Percentiles rank a stretch among this genome's conserved stretches.
Conservation (phyloP, 2,113 vertebrate species). For the Heteronetta atricapilla region DNA sequence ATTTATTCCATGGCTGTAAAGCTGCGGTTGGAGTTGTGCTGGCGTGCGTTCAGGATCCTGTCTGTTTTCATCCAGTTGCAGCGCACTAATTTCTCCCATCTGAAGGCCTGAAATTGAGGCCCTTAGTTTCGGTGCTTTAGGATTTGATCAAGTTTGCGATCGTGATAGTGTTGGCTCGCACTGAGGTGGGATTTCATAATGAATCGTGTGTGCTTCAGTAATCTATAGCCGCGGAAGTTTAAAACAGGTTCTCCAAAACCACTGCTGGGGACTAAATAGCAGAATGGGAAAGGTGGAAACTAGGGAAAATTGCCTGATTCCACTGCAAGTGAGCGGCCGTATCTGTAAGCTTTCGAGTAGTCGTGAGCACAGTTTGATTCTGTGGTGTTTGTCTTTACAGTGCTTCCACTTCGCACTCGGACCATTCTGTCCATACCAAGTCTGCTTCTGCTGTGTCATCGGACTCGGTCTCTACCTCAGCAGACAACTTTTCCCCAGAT, state of each 20-base stretch:
- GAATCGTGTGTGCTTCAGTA: not conserved
- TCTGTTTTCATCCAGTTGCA: slow-evolving; percentile 38
- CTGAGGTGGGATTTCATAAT: not conserved
- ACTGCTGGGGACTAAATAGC: not conserved
- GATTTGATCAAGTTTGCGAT: not conserved
- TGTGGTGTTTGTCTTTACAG: slow-evolving; percentile 68
- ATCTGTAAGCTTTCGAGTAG: not conserved
- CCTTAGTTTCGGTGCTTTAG: not conserved
- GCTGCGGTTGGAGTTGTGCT: not conserved
- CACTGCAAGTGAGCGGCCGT: accelerated
- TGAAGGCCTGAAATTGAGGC: slow-evolving; percentile 25
- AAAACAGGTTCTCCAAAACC: not conserved
- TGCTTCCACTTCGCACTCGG: slow-evolving; percentile 89
- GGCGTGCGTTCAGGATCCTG: not conserved
- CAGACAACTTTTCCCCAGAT: slow-evolving; percentile 88
- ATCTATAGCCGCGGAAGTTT: not conserved
- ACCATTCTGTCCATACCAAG: slow-evolving; percentile 86
- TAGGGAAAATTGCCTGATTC: not conserved
- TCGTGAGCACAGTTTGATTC: not conserved
- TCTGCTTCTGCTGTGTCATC: slow-evolving; percentile 83
- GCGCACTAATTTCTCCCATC: not conserved
- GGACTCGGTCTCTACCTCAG: slow-evolving; percentile 84
- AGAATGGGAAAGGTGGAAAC: not conserved
- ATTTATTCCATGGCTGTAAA: not conserved
- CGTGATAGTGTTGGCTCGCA: not conserved